Conservation (phyloP, 2,113 vertebrate species). For the Nothobranchius furzeri region DNA sequence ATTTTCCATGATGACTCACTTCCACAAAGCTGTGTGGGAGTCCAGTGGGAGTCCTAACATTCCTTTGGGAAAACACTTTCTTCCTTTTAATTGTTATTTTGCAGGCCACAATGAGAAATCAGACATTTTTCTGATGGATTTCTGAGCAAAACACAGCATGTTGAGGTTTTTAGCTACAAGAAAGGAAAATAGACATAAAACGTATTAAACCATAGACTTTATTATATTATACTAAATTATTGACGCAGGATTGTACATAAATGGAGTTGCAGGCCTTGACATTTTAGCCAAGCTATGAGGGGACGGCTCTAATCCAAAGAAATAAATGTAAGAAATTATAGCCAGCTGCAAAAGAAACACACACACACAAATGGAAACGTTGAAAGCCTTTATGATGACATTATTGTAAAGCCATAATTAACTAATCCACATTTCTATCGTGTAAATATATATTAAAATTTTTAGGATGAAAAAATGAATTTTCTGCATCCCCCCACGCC, state of each 20-base stretch:
- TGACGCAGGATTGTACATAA: neutral
- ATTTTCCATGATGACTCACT: neutral
- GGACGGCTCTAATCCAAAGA: conserved; percentile 20
- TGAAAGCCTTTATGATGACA: too few relatives aligned
- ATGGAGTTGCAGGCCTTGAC: neutral
- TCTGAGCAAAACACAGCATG: neutral
- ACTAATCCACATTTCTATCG: neutral
- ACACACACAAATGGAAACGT: neutral
- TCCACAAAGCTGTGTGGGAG: neutral
- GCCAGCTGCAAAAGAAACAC: neutral
- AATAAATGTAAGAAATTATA: conserved; percentile 10
- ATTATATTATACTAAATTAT: too few relatives aligned
- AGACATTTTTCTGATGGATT: neutral
- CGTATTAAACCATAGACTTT: too few relatives aligned
- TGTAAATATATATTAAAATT: neutral
- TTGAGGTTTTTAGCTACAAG: too few relatives aligned
- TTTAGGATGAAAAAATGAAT: too few relatives aligned
- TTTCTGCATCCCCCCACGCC: conserved; percentile 5
- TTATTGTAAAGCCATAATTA: too few relatives aligned
- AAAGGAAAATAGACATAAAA: neutral
- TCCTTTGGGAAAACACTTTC: neutral
- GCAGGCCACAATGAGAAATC: neutral
- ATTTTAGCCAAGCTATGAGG: neutral
- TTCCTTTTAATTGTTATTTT: neutral
- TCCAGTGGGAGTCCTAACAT: neutral